These are phyloP conservation scores for Periparus ater DNA, from an alignment of 2,797 vertebrate species.

Conservation along the genomic window DNA sequence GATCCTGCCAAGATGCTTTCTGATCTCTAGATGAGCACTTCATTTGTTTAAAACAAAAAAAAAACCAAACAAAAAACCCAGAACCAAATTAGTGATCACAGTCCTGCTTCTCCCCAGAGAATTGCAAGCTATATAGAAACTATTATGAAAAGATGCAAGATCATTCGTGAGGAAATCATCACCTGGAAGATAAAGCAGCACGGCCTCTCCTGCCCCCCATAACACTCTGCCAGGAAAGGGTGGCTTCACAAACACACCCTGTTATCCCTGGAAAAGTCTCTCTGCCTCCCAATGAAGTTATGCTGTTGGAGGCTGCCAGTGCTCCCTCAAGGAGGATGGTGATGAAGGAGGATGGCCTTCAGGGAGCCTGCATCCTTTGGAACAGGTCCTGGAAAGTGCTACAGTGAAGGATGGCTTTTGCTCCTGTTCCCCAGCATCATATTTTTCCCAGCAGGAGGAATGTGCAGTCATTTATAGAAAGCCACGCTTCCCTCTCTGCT, in stretches of 20 bases:
- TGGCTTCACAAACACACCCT: not conserved
- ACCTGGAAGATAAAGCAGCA: not conserved
- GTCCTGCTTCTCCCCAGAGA: not conserved
- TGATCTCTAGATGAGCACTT: not conserved
- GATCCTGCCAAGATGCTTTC: not conserved
- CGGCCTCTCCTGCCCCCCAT: not conserved
- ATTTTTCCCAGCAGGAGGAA: constrained; percentile 62
- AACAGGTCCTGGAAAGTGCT: constrained; percentile 60
- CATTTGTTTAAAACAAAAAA: not conserved
- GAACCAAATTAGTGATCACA: not conserved
- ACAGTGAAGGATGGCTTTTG: constrained; percentile 44
- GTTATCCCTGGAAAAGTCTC: not conserved
- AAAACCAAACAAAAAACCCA: too few species aligned
- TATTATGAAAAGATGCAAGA: not conserved
- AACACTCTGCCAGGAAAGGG: not conserved
- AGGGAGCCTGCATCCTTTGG: constrained; percentile 41
- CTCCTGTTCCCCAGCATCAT: constrained; percentile 7
- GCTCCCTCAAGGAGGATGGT: constrained; percentile 1
- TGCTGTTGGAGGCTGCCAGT: not conserved
- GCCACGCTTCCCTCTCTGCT: constrained; percentile 24
- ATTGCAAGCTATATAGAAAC: too few species aligned
- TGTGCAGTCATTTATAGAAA: constrained; percentile 53
- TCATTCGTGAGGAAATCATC: not conserved
- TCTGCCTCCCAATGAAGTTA: not conserved
- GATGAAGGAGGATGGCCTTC: not conserved